Conservation (phyloP, 2,888 invertebrate genomes). For the Phortica magna region DNA sequence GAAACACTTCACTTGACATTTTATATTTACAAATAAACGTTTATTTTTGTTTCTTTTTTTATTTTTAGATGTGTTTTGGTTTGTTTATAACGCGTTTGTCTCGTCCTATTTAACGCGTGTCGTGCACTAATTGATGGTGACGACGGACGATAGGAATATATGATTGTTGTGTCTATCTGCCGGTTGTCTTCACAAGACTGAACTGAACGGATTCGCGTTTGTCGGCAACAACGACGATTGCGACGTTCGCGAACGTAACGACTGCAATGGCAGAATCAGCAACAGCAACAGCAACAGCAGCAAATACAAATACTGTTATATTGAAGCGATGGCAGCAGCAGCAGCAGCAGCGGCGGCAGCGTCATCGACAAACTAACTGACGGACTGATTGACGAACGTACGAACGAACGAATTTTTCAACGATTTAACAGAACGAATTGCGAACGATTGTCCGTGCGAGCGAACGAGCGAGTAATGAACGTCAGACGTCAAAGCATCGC, state of each 20-base stretch:
- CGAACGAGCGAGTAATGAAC: constrained; percentile 46
- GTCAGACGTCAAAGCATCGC: constrained; percentile 34
- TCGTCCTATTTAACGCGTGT: constrained; percentile 25
- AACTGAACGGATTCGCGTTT: constrained; percentile 65
- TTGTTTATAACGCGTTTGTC: constrained; percentile 6
- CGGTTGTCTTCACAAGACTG: constrained; percentile 77
- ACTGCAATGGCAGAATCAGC: background rate
- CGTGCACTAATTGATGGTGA: background rate
- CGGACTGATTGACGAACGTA: constrained; percentile 28
- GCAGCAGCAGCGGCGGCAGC: constrained; percentile 43
- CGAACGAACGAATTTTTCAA: background rate
- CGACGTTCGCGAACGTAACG: constrained; percentile 23
- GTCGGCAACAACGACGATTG: constrained; percentile 49
- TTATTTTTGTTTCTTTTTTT: constrained; percentile 6
- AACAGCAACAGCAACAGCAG: background rate
- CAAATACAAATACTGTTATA: background rate
- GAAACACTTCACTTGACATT: constrained; percentile 11
- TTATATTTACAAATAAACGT: background rate
- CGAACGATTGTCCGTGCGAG: constrained; percentile 47
- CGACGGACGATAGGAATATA: background rate
- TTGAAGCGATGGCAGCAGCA: too few relatives aligned
- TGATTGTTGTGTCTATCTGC: constrained; percentile 74
- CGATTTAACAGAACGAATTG: constrained; percentile 47
- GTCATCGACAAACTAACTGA: constrained; percentile 60
- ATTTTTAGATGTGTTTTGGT: constrained; percentile 11